Base-by-base conservation (phyloP, 2,113 vertebrate species). In the Dromas ardeola region DNA sequence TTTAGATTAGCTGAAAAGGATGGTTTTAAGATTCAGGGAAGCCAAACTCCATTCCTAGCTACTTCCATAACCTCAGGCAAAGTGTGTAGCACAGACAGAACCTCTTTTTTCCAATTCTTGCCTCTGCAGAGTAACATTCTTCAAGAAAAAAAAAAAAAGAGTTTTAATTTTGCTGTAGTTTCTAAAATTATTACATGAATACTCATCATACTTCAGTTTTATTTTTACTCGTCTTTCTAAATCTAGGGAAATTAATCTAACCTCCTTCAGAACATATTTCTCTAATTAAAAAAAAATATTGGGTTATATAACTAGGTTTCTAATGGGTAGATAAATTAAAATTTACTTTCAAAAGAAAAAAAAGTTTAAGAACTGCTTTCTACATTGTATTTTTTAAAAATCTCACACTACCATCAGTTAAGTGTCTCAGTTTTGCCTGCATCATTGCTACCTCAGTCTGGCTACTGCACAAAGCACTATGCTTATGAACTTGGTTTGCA, bases 191-290 rank as follows among this genome's bases (percentile, higher is more conserved):
- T 61, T 77, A 83, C 55, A 83, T 34, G 80, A 95, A 95, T 82
- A 89, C 72, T 95, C 81, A 95, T 78, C 83, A 90, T 55, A 76
- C 49, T 93, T 93, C 78, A 67, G 71, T 80, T 93, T 90, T 90
- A 78, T 88, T 96, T 96, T 93, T 92, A 95, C 42, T 90, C 84
- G 76, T 78, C 56, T 88, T 93, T 92, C 92, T 84, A 83, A 93
- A 88, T 88, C 72, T 71, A 91, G 93, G 59, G 70, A 89, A 90
- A 95, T 93, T 91, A 79, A 94, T 85, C 70, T 96, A 86, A 65
- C 36, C 59, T 65, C 86, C 85, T 94, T 88, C 73, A 94, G 94
- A 95, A 84, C n/a, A 42, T 36, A 92, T 53, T 87, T 86, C 45
- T 78, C 83, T 72, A 96, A 91, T 86, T 92, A 93, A 96, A 93